Percentiles rank a stretch among this genome's conserved stretches.
These are phyloP conservation scores for Drosophila imparisetae DNA, from an alignment of 2,888 invertebrate species.

Conservation along the genomic window DNA sequence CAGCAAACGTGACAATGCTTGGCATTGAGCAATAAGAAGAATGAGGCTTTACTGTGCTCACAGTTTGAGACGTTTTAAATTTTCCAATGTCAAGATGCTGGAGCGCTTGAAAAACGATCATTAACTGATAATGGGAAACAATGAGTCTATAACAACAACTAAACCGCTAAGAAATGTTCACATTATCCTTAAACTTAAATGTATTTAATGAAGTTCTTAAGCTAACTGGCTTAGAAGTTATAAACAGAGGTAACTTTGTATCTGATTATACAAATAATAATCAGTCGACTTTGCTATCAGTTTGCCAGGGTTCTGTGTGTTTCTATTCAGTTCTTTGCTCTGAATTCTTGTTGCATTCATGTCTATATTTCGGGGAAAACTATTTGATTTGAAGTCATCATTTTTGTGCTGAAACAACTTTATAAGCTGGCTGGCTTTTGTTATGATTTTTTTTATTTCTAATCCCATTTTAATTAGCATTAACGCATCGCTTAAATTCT, in stretches of 20 bases:
- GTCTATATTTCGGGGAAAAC: no score
- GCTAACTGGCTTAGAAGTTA: not conserved
- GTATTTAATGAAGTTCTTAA: not conserved
- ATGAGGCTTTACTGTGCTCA: not conserved
- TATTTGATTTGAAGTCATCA: not conserved
- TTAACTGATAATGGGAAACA: fast-evolving
- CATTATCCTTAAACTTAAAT: not conserved
- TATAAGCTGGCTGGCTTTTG: not conserved
- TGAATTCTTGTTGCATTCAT: not conserved
- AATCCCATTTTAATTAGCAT: not conserved
- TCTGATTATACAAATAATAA: not conserved
- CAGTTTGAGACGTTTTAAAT: not conserved
- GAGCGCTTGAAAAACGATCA: not conserved
- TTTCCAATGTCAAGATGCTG: not conserved
- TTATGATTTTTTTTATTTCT: not conserved
- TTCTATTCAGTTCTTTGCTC: not conserved
- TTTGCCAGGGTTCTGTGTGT: not conserved
- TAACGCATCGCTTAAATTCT: not conserved
- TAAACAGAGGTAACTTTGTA: not conserved
- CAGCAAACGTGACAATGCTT: slow-evolving; percentile 65
- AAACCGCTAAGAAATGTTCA: not conserved
- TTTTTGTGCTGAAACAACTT: not conserved
- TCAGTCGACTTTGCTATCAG: not conserved
- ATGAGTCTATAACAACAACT: not conserved
- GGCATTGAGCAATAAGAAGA: slow-evolving; percentile 28